phyloP scores from a whole-genome alignment of 2,113 vertebrate species.

The Microtus oregoni region DNA sequence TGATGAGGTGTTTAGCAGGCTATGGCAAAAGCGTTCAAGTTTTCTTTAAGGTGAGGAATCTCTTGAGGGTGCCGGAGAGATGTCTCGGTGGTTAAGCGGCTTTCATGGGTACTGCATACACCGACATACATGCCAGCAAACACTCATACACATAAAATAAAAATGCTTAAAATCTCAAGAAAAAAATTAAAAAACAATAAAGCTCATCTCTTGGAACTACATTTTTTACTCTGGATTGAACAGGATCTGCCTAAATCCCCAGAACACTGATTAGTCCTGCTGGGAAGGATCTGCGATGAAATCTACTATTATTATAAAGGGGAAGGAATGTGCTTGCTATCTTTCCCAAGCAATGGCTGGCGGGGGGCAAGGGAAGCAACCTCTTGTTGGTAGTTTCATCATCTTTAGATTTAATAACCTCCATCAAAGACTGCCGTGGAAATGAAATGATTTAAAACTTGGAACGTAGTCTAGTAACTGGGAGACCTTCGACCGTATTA shows the following conservation, averaged over 20 bases:
- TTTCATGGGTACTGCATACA: neutral
- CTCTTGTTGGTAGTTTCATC: neutral
- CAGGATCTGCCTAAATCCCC: neutral
- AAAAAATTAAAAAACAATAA: neutral
- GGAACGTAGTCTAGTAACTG: neutral
- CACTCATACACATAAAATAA: neutral
- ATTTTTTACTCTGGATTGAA: neutral
- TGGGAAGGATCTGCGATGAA: neutral
- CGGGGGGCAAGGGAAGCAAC: neutral
- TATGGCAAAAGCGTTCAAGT: neutral
- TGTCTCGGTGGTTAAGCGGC: neutral
- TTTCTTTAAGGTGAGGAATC: slow-evolving; percentile 24
- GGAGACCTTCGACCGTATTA: neutral
- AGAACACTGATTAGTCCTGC: neutral
- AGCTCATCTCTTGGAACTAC: neutral
- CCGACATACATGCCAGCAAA: neutral
- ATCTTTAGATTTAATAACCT: slow-evolving; percentile 24
- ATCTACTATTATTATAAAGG: slow-evolving; percentile 9
- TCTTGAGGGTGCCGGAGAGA: neutral
- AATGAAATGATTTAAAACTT: slow-evolving; percentile 22
- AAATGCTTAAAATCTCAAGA: neutral
- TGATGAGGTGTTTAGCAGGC: neutral
- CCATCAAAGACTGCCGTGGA: neutral
- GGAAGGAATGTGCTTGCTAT: slow-evolving; percentile 34
- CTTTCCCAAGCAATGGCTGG: neutral